A percentile compares a stretch with the other conserved stretches of the same genome.
These are phyloP conservation scores for Melanerpes formicivorus DNA, from an alignment of 2,113 vertebrate species.

Conservation along the genomic window DNA sequence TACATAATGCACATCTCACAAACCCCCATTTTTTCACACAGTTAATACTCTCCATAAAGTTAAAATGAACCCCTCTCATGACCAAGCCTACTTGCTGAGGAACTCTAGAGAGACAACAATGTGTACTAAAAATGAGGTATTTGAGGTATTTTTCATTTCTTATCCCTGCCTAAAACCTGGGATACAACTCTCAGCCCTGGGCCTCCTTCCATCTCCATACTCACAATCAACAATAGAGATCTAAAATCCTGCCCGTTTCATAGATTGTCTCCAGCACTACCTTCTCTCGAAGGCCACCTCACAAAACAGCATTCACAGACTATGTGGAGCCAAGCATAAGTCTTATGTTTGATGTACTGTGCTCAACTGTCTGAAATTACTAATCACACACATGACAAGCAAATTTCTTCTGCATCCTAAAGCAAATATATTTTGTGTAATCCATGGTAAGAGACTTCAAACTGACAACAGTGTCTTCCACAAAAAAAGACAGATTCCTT, in stretches of 20 bases:
- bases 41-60: neutral
- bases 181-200: neutral
- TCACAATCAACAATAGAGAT: neutral
- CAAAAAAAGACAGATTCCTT: neutral
- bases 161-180: neutral
- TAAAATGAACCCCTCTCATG: neutral
- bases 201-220: neutral
- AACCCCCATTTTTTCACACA: neutral
- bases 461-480: neutral
- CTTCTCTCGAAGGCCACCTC: neutral
- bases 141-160: neutral
- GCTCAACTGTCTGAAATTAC: neutral
- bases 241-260: neutral
- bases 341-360: fast-evolving
- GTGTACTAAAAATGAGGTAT: fast-evolving
- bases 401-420: neutral
- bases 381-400: neutral
- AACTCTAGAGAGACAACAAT: neutral
- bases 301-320: neutral
- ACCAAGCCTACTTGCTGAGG: neutral
- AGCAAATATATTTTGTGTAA: neutral
- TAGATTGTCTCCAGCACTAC: neutral
- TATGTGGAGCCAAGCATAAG: neutral
- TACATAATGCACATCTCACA: neutral
- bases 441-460: neutral